phyloP scores from a whole-genome alignment of 2,113 vertebrate genomes.

The Callipepla squamata region DNA sequence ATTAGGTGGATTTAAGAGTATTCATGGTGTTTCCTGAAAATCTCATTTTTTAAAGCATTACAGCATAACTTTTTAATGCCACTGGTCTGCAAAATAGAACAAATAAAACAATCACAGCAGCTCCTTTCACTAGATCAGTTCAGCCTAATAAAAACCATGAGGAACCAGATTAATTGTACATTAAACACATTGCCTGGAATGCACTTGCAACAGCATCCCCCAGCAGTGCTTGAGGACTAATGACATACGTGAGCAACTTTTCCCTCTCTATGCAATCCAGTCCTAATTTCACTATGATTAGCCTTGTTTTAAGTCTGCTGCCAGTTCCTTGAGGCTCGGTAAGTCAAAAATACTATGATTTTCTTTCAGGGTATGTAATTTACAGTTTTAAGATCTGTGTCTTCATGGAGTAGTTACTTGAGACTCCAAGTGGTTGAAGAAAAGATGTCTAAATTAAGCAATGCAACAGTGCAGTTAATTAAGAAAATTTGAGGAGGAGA shows the following conservation, averaged over 20 bases:
- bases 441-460: background rate
- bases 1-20: background rate
- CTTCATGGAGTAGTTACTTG: background rate
- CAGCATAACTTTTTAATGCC: background rate
- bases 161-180: conserved; percentile 23
- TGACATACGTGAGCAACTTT: background rate
- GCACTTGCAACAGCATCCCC: background rate
- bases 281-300: background rate
- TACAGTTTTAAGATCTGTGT: background rate
- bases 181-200: background rate
- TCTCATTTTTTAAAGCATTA: background rate
- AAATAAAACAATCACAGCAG: background rate
- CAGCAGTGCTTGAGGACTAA: background rate
- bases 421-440: background rate
- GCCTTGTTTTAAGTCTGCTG: background rate
- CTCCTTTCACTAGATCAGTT: background rate
- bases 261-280: background rate
- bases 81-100: background rate
- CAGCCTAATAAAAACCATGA: background rate
- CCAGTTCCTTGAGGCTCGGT: background rate
- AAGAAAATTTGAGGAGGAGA: background rate
- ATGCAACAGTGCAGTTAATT: background rate
- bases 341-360: background rate
- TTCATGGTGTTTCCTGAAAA: background rate
- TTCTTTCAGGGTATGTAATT: background rate